Evolutionary conservation across 2,888 invertebrate genomes (phyloP), one percentile per base, ranked within the genome.

Genomic region (Drosophila barbarae): DNA sequence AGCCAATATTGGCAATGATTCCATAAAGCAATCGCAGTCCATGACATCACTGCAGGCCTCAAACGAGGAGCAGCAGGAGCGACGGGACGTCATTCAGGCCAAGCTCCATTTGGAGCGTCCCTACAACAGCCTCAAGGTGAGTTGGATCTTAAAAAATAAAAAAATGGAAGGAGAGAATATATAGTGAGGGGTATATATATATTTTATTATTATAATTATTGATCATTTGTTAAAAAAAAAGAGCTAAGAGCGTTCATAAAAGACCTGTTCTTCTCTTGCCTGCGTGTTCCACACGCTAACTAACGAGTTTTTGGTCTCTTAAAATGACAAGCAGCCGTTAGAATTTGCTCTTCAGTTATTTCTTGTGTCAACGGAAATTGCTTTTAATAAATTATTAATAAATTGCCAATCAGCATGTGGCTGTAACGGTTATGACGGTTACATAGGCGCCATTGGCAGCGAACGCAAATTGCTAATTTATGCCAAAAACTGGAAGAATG

Each of bases 1-100:
- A 21, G 34, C 55, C 36, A 57, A 49, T 53, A 39, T 42, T 18
- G 51, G 50, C 12, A 51, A 36, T 26, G 52, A 60, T 36, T 47
- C 56, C 15, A 87, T 88, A 72, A 88, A 88, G 79, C 86, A 87
- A 54, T 90, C 90, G 28, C 74, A 89, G 73, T 96, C 96, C 82
- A 91, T 96, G 91, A 94, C 95, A 87, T 95, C 95, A 85, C 91
- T 96, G 89, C 92, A 93, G 81, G 30, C 63, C n/a, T 94, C 92
- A 84, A 91, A 92, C 51, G 87, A 85, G 86, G 91, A 92, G 82
- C 90, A 90, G 77, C 87, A 88, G 71, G 89, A 90, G 64, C 89
- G 90, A 42, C 90, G 89, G 57, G 90, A 91, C 73, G 89, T 90
- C 69, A 91, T 87, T 88, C 90, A 89, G 74, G 91, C 87, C 87